phyloP scores from a whole-genome alignment of 2,888 invertebrate genomes.

The Creontiades dilutus region DNA sequence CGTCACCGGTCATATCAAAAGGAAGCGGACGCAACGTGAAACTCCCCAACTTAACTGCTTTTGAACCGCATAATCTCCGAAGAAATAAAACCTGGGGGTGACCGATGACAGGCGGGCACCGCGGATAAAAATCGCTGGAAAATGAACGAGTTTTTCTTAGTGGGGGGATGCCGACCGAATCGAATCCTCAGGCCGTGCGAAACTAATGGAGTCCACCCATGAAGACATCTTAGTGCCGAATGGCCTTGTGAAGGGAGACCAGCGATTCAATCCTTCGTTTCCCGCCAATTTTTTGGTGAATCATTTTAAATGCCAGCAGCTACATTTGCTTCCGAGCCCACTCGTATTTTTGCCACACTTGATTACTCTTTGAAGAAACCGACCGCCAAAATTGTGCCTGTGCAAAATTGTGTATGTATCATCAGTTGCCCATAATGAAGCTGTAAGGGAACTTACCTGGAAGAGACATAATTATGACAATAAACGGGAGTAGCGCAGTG shows the following conservation, averaged over 20 bases:
- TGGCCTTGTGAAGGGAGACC: background rate
- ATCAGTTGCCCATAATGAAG: no score
- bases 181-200: conserved; percentile 5
- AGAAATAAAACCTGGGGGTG: background rate
- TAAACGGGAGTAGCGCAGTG: no score
- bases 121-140: background rate
- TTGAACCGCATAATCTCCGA: background rate
- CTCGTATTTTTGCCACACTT: no score
- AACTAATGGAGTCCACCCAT: conserved; percentile 16
- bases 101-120: background rate
- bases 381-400: no score
- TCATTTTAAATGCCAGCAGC: no score
- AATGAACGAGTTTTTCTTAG: background rate
- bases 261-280: background rate
- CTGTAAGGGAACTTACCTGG: no score
- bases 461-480: no score
- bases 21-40: background rate
- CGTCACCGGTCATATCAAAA: background rate
- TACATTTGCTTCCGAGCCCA: no score
- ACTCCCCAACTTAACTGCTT: background rate
- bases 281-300: no score
- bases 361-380: no score
- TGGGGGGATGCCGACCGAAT: background rate
- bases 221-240: background rate
- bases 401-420: no score